A percentile compares a stretch with the other conserved stretches of the same genome.
These are phyloP conservation scores for Hypercompe scribonia DNA, from an alignment of 2,888 invertebrate genomes.

Conservation along the genomic window DNA sequence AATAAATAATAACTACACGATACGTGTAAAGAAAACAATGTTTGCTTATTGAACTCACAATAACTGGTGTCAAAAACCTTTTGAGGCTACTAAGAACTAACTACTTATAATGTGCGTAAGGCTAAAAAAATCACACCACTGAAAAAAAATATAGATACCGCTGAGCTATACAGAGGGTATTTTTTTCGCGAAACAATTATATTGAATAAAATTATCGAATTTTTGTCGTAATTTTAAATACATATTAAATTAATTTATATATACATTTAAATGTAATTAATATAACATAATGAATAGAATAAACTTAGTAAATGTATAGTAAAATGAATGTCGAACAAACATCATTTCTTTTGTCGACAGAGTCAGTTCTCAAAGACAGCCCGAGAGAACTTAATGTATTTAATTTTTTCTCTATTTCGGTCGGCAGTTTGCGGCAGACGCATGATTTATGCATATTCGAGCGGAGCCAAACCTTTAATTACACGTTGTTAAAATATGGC, in stretches of 20 bases:
- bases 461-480: constrained; percentile 86
- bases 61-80: too few species aligned
- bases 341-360: constrained; percentile 43
- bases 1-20: background rate
- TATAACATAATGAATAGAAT: background rate
- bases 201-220: too few species aligned
- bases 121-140: too few species aligned
- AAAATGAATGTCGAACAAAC: constrained; percentile 15
- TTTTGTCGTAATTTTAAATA: background rate
- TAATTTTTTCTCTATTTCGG: constrained; percentile 87
- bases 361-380: constrained; percentile 60
- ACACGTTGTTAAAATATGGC: constrained; percentile 87
- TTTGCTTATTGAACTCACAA: too few species aligned
- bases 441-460: constrained; percentile 87
- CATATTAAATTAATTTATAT: too few species aligned
- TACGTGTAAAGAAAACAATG: background rate
- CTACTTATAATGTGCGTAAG: too few species aligned
- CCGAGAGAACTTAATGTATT: constrained; percentile 77
- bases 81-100: too few species aligned
- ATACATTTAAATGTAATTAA: background rate
- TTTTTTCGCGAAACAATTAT: too few species aligned
- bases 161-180: too few species aligned
- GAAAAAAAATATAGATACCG: too few species aligned
- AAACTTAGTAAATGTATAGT: constrained; percentile 7
- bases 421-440: constrained; percentile 84